phyloP scores from a whole-genome alignment of 2,888 invertebrate genomes.

The Cephus pulcher region DNA sequence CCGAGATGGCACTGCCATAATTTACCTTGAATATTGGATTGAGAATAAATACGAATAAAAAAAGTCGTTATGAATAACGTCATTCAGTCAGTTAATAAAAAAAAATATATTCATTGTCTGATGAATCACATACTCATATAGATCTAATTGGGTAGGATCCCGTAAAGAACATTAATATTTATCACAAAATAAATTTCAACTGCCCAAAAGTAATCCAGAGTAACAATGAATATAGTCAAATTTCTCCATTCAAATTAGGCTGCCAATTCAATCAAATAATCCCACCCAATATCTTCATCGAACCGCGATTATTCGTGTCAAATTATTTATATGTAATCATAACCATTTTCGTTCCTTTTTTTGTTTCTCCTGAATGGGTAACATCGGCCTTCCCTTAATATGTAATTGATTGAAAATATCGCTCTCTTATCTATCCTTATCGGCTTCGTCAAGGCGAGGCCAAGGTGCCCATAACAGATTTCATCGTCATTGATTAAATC shows the following conservation, averaged over 20 bases:
- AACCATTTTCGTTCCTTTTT: not conserved
- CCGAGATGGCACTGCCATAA: conserved; percentile 34
- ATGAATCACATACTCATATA: not conserved
- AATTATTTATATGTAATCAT: not conserved
- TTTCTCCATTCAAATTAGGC: not conserved
- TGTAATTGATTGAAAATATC: conserved; percentile 21
- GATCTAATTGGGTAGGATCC: not conserved
- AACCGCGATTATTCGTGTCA: not conserved
- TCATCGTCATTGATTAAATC: conserved; percentile 7
- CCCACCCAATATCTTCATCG: not conserved
- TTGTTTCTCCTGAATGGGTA: conserved; percentile 50
- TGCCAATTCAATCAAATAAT: not conserved
- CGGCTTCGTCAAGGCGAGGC: conserved; percentile 59
- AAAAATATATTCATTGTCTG: not conserved
- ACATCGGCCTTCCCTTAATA: conserved; percentile 64
- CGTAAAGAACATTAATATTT: not conserved
- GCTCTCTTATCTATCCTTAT: conserved; percentile 18
- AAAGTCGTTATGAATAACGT: conserved; percentile 18
- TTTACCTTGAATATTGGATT: conserved; percentile 3
- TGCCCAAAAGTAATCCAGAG: not conserved
- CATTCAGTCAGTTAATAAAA: conserved; percentile 19
- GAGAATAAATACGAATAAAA: not conserved
- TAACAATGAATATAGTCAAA: not conserved
- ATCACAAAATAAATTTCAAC: not conserved
- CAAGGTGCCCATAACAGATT: conserved; percentile 61